Evolutionary conservation across 2,113 vertebrate species (phyloP).

Genomic region (Erythrolamprus reginae): DNA sequence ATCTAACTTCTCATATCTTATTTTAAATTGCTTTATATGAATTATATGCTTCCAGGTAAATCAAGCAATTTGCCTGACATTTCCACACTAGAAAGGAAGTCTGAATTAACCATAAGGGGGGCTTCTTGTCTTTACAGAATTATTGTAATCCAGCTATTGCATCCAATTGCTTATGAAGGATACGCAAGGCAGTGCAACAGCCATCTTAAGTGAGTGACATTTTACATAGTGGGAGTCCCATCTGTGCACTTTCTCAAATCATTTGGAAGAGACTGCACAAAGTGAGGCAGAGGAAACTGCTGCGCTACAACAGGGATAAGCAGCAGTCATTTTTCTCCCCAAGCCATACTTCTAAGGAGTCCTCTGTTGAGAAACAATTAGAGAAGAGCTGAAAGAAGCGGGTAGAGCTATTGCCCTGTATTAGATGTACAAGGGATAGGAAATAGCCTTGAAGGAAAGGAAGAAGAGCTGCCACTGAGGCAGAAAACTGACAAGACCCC

Average conservation of each 20-base stretch:
- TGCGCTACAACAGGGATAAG: background rate
- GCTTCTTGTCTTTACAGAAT: background rate
- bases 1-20: background rate
- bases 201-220: background rate
- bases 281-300: background rate
- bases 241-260: background rate
- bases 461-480: background rate
- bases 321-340: background rate
- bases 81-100: background rate
- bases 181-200: background rate
- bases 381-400: background rate
- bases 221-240: background rate
- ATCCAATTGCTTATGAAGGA: background rate
- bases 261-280: background rate
- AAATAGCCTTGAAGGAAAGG: background rate
- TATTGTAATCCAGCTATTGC: background rate
- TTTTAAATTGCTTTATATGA: background rate
- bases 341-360: background rate
- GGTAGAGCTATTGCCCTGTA: background rate
- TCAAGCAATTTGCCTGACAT: background rate
- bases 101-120: background rate
- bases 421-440: background rate
- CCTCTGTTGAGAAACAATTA: background rate
- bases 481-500: background rate
- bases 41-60: background rate